Conservation (phyloP, 2,888 invertebrate genomes). For the Caenorhabditis plicata region DNA sequence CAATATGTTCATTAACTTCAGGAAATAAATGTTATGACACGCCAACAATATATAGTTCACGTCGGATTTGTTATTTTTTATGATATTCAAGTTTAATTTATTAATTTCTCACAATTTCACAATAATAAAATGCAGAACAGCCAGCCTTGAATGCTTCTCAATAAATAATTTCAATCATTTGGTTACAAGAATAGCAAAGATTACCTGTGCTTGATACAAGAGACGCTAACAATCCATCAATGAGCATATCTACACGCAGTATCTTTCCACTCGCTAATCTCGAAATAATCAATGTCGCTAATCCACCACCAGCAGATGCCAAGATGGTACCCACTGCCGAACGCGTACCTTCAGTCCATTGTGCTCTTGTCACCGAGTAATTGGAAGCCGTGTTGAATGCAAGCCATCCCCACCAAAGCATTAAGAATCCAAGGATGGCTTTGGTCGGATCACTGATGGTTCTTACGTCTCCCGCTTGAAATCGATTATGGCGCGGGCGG, state of each 20-base stretch:
- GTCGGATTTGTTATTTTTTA: no score
- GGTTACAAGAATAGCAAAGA: background rate
- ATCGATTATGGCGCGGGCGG: conserved; percentile 48
- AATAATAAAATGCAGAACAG: no score
- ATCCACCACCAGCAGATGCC: conserved; percentile 40
- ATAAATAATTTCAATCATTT: background rate
- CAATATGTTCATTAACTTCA: no score
- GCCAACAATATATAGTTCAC: background rate
- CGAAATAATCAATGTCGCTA: conserved; percentile 21
- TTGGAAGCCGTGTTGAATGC: conserved; percentile 60
- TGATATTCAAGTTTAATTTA: no score
- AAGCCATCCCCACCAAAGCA: conserved; percentile 63
- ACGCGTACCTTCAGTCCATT: conserved; percentile 58
- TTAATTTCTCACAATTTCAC: no score
- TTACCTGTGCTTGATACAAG: conserved; percentile 56
- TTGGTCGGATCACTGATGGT: conserved; percentile 59
- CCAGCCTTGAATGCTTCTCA: no score
- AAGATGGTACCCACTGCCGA: conserved; percentile 55
- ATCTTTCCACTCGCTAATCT: conserved; percentile 39
- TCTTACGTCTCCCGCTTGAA: conserved; percentile 44
- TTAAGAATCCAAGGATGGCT: conserved; percentile 57
- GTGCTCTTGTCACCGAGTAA: conserved; percentile 51
- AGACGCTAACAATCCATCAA: conserved; percentile 59
- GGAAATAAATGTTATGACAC: no score
- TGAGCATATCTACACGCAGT: conserved; percentile 59